phyloP scores from a whole-genome alignment of 2,888 invertebrate species.

The Epinotia bilunana region DNA sequence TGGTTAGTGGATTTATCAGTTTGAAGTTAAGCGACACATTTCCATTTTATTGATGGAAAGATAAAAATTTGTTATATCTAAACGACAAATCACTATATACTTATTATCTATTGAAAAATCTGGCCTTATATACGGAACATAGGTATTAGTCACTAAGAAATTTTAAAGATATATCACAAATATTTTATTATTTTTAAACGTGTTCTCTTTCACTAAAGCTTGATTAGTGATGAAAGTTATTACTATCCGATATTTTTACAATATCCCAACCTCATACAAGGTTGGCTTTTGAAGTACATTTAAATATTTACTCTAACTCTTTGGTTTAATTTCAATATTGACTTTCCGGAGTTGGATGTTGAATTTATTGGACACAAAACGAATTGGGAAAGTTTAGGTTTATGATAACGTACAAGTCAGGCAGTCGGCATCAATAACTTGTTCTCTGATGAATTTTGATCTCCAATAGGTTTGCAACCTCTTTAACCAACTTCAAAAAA shows the following conservation, averaged over 20 bases:
- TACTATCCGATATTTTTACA: not conserved
- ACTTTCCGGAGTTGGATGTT: slow-evolving; percentile 15
- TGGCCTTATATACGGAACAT: not conserved
- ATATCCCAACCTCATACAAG: not conserved
- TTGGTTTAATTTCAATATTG: slow-evolving; percentile 5
- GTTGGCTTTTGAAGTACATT: not conserved
- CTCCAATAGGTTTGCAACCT: not conserved
- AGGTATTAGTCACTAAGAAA: not conserved
- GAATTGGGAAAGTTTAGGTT: slow-evolving; percentile 15
- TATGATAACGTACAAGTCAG: slow-evolving; percentile 2
- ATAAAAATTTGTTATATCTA: not conserved
- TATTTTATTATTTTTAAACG: not conserved
- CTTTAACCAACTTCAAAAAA: not conserved
- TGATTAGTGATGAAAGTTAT: not conserved
- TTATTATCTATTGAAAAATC: not conserved
- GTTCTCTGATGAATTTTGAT: not conserved
- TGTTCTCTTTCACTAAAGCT: not conserved
- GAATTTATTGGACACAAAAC: slow-evolving; percentile 9
- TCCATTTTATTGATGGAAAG: not conserved
- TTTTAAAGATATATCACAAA: not conserved
- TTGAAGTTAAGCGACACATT: not conserved
- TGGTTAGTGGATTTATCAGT: too few species aligned
- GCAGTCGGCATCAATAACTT: slow-evolving; percentile 22
- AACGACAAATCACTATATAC: not conserved
- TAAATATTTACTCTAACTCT: not conserved